A percentile compares a stretch with the other conserved stretches of the same genome.
phyloP scores from a whole-genome alignment of 2,888 invertebrate species.

The Oxyscelio sp. region DNA sequence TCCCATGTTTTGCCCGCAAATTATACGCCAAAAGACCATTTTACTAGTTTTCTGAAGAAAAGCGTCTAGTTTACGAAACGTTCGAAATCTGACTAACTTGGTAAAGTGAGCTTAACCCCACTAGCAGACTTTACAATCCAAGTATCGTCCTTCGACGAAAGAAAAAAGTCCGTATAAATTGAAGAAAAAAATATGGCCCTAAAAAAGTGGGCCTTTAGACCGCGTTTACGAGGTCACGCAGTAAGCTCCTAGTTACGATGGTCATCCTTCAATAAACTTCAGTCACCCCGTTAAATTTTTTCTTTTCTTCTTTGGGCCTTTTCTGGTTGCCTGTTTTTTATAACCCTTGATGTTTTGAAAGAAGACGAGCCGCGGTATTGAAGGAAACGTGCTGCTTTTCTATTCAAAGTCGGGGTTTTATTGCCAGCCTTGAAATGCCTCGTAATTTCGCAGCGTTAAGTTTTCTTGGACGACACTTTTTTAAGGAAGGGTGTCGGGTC shows the following conservation, averaged over 20 bases:
- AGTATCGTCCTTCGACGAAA: conserved; percentile 80
- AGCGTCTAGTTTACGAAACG: conserved; percentile 78
- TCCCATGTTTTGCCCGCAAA: too few species aligned
- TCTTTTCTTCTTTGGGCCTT: conserved; percentile 70
- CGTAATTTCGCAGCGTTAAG: conserved; percentile 81
- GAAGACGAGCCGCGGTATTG: conserved; percentile 86
- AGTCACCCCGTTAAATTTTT: conserved; percentile 85
- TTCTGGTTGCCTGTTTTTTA: conserved; percentile 83
- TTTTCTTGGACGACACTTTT: conserved; percentile 78
- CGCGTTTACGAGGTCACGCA: conserved; percentile 81
- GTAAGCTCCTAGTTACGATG: conserved; percentile 70
- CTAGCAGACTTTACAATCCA: conserved; percentile 78
- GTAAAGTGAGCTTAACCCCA: conserved; percentile 82
- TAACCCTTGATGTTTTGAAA: conserved; percentile 85
- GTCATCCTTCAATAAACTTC: conserved; percentile 79
- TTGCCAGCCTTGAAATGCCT: conserved; percentile 85
- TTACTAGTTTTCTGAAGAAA: conserved; percentile 13
- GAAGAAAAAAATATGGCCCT: conserved; percentile 77
- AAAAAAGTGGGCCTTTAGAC: conserved; percentile 81
- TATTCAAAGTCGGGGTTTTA: conserved; percentile 81
- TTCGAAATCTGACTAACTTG: conserved; percentile 83
- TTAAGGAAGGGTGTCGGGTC: conserved; percentile 75
- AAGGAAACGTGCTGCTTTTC: conserved; percentile 84
- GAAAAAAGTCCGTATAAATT: conserved; percentile 77
- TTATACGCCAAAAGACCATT: not conserved